Base-by-base conservation (phyloP, 1,140 invertebrate genomes). In the Galleria mellonella region DNA sequence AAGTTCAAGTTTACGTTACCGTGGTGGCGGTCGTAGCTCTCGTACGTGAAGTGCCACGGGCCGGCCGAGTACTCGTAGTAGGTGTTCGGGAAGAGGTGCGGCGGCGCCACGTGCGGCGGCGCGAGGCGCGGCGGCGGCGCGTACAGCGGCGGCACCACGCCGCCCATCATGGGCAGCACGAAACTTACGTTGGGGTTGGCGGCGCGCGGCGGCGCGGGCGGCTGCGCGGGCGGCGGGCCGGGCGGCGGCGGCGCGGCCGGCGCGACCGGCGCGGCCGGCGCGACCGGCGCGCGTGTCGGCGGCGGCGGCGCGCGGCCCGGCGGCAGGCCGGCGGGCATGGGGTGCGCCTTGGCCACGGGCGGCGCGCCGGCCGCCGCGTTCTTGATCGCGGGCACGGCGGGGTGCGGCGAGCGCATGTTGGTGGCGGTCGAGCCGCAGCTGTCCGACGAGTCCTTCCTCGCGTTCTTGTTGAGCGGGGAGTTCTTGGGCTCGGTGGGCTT, bases 171-270 rank as follows among this genome's bases (percentile, higher is more conserved):
- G 0, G 77, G 78, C 14, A 85, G 57, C n/a, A 87, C 69, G 64
- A 79, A 83, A 83, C 84, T 85, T 78, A 87, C 83, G 65, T 84
- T 84, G 32, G 76, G 71, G 51, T 72, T 75, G 40, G 67, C 70
- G 10, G 51, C 32, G 12, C 47, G 52, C 36, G 47, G 45, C 32
- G 46, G 45, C 30, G 31, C 17, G 47, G 47, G 12, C 41, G 51
- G 45, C 7, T n/a, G 23, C 10, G 36, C 36, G 42, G 33, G 45
- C n/a, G 51, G 8, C 49, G 23, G 29, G 17, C 17, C 38, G 38
- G 50, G 12, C 7, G 47, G 11, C 2, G 38, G 45, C 27, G 43
- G 17, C 30, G n/a, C 51, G 46, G 29, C 51, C 30, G 23, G 38
- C 35, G 27, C 11, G 29, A 45, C 43, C 2, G 63, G 65, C 36